Conservation (phyloP, 64 coral and sea anemone genomes). For the Montipora sp. region DNA sequence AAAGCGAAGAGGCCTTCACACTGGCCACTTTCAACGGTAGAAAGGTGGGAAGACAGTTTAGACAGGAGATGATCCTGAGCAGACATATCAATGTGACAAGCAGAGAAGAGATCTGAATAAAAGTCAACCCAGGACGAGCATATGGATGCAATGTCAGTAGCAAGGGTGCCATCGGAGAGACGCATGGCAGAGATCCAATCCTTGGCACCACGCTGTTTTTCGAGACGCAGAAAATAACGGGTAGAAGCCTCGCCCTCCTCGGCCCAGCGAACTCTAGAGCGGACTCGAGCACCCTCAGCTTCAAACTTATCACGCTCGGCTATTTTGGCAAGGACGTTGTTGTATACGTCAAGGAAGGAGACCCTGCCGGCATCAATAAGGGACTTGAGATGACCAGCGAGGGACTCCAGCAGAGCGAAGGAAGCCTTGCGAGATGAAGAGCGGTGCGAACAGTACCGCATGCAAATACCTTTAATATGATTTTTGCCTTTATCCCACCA, state of each 20-base stretch:
- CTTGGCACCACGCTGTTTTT: not conserved
- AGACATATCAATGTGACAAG: not conserved
- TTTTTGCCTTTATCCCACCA: slow-evolving; percentile 62
- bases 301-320: not conserved
- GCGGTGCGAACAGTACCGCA: not conserved
- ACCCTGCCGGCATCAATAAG: not conserved
- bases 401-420: not conserved
- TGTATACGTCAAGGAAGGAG: not conserved
- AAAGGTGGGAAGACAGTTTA: not conserved
- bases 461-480: not conserved
- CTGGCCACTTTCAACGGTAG: not conserved
- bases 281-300: not conserved
- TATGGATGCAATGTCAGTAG: not conserved
- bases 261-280: not conserved
- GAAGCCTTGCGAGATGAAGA: not conserved
- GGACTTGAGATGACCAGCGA: not conserved
- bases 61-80: not conserved
- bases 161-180: not conserved
- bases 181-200: not conserved
- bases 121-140: not conserved
- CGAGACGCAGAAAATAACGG: not conserved
- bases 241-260: slow-evolving; percentile 46
- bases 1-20: slow-evolving; percentile 13
- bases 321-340: not conserved
- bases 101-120: slow-evolving; percentile 22